Evolutionary conservation across 2,888 invertebrate genomes (phyloP), one percentile per base, ranked within the genome.

Genomic region (Spatulosminthurus flaviceps): DNA sequence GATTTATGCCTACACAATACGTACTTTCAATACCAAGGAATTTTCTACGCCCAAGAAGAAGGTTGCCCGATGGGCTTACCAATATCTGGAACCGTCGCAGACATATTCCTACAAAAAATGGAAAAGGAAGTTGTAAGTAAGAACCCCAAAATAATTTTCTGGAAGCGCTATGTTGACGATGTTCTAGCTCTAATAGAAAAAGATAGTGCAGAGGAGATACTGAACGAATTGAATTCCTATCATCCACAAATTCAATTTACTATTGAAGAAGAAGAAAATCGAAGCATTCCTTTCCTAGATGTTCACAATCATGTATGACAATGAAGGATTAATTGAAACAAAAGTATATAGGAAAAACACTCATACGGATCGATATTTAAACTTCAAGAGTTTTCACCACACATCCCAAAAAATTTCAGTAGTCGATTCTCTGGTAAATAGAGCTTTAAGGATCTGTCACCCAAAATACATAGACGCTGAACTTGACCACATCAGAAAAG

Each of bases 221-320:
- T n/a, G n/a, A n/a, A n/a, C n/a, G n/a, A n/a, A n/a, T n/a, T n/a
- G 0, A 70, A 70, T 29, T 0, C 0, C 2, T 70, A 34, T 11
- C 70, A 70, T 22, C 34, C 34, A 29, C 28, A 70, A 70, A 13
- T 70, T n/a, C 28, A 70, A n/a, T 70, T 70, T n/a, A 70, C 22
- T 34, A 34, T 70, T n/a, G 70, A 70, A 34, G n/a, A 70, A 41
- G 70, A 70, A 34, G 28, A 67, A 19, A 5, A 67, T 24, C 34
- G 70, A 16, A 0, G 22, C 28, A 21, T 41, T 1, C 41, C 70
- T 0, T 70, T 70, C 21, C 41, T 70, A 2, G 70, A 70, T 1
- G 41, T n/a, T 70, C 11, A 0, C 1, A 11, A 11, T 34, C 9
- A 29, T 34, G 16, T 1, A 34, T 9, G 34, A 70, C 19, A 0